These are phyloP conservation scores for Drosophila teissieri DNA, from an alignment of 1,140 invertebrate species.

Conservation along the genomic window DNA sequence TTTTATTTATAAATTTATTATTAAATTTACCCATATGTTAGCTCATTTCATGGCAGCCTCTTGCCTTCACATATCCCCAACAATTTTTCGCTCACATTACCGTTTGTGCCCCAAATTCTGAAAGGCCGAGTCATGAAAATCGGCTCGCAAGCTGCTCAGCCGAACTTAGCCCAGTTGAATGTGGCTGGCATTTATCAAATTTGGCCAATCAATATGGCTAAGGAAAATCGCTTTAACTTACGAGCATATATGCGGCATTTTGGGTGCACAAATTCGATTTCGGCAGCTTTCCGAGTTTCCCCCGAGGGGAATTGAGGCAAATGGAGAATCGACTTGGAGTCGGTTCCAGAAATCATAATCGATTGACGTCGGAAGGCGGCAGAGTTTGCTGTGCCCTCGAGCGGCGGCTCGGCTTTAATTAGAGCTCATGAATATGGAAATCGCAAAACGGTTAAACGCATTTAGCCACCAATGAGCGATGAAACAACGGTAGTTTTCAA, in stretches of 20 bases:
- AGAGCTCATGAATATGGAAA: constrained; percentile 63
- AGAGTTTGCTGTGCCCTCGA: constrained; percentile 29
- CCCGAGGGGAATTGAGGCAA: constrained; percentile 10
- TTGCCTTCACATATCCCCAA: neutral
- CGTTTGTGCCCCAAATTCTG: constrained; percentile 18
- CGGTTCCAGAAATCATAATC: constrained; percentile 21
- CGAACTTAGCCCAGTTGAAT: neutral
- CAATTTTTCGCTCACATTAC: neutral
- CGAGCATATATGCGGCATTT: constrained; percentile 60
- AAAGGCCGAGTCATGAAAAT: constrained; percentile 14
- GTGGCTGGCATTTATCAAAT: constrained; percentile 66
- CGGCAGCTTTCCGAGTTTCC: constrained; percentile 17
- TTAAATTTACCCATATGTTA: neutral
- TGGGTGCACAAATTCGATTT: constrained; percentile 57
- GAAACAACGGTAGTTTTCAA: constrained; percentile 42
- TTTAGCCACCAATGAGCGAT: constrained; percentile 33
- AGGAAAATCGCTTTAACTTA: constrained; percentile 64
- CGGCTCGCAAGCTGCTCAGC: constrained; percentile 12
- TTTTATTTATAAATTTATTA: neutral
- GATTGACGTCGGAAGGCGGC: constrained; percentile 25
- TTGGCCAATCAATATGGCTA: constrained; percentile 70
- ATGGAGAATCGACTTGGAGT: constrained; percentile 14
- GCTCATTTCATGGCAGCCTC: neutral
- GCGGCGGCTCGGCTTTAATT: constrained; percentile 53
- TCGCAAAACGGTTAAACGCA: constrained; percentile 18